Evolutionary conservation across 2,113 vertebrate species (phyloP), one percentile per base, ranked within the genome.

Genomic region (Sinocyclocheilus maitianheensis): DNA sequence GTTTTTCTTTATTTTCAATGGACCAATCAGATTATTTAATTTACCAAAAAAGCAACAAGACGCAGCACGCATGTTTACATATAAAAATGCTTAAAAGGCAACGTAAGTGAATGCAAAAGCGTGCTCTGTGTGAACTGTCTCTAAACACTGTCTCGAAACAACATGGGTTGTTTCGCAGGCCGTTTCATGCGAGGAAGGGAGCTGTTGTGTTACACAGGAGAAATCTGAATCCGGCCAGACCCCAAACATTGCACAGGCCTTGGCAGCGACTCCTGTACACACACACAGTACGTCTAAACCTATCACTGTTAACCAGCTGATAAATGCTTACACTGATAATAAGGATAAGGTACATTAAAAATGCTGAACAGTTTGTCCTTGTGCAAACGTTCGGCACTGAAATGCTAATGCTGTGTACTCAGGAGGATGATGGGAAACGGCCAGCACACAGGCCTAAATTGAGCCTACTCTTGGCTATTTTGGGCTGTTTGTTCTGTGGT

Each of bases 271-370:
- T 53, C 65, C 81, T 34, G n/a, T 83, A 26, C 26, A 83, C 46
- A 72, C 81, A 83, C 65, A 83, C 24, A 83, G 81, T 83, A 83
- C 1, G 67, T 83, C 81, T 83, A 46, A 71, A 83, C 63, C 62
- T 34, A 5, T 69, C n/a, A 53, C 63, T 34, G 80, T 69, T 46
- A 53, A 8, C 43, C 81, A 71, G 48, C 65, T 83, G 63, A 83
- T 69, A 51, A 82, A 82, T 24, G 22, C 60, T 16, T 20, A 65
- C 16, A 71, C 24, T 55, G 26, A 83, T 83, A 51, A 72, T 3
- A 83, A 16, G 0, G 77, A 37, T 22, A 55, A 60, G 74, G n/a
- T 67, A 72, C 48, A 72, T 40, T 71, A n/a, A 67, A 67, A 51
- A 48, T 37, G 65, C 48, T 83, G 63, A 78, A 58, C 53, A 58